These are phyloP conservation scores for Bombus terrestris DNA, from an alignment of 1,140 invertebrate species.

Conservation along the genomic window DNA sequence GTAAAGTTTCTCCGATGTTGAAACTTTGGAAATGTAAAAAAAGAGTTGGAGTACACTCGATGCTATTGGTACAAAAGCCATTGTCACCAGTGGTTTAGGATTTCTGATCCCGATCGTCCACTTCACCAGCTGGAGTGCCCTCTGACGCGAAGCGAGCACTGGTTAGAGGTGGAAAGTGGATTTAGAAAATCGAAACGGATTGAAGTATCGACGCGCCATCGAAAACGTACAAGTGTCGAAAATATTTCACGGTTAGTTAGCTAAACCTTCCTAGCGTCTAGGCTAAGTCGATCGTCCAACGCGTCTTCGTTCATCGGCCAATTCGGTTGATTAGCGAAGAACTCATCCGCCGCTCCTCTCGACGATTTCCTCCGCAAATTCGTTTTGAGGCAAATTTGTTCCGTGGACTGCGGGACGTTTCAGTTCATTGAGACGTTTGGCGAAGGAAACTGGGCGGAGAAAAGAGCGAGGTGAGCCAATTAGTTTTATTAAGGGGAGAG, in stretches of 20 bases:
- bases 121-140: not conserved
- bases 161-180: constrained; percentile 12
- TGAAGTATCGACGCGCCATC: not conserved
- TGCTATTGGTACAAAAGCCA: not conserved
- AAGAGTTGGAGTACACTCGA: not conserved
- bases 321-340: not conserved
- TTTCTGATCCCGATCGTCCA: not conserved
- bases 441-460: constrained; percentile 12
- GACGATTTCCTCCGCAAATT: not conserved
- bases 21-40: constrained; percentile 1
- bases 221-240: constrained; percentile 36
- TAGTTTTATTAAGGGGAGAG: constrained; percentile 58
- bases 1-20: not conserved
- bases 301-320: not conserved
- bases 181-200: constrained; percentile 44
- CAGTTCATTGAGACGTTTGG: constrained; percentile 15
- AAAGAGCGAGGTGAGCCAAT: constrained; percentile 48
- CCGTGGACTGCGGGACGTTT: not conserved
- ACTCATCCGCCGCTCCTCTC: not conserved
- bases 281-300: not conserved
- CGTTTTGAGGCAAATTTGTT: constrained; percentile 8
- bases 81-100: not conserved
- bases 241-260: constrained; percentile 38
- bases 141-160: not conserved
- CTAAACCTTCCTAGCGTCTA: constrained; percentile 9